A percentile compares a stretch with the other conserved stretches of the same genome.
phyloP scores from a whole-genome alignment of 2,888 invertebrate species.

The Drosophila ezoana region DNA sequence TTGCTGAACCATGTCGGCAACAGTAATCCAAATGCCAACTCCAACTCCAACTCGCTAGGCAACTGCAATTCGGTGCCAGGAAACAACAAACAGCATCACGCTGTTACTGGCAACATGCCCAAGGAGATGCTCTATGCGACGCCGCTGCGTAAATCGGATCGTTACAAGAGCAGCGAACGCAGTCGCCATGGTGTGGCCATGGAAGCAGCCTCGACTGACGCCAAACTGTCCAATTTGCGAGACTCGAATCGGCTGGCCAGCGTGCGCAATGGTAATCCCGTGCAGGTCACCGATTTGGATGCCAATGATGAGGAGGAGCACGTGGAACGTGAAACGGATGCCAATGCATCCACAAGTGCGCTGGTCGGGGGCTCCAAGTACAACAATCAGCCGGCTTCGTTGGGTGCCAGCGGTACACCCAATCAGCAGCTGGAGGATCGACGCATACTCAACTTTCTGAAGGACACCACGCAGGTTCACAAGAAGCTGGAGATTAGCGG shows the following conservation, averaged over 20 bases:
- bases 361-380: slow-evolving; percentile 69
- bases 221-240: slow-evolving; percentile 82
- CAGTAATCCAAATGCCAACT: slow-evolving; percentile 74
- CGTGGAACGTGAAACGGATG: slow-evolving; percentile 57
- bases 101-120: slow-evolving; percentile 67
- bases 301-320: slow-evolving; percentile 73
- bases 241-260: slow-evolving; percentile 81
- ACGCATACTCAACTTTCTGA: slow-evolving; percentile 84
- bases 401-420: slow-evolving; percentile 52
- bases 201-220: slow-evolving; percentile 46
- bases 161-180: slow-evolving; percentile 84
- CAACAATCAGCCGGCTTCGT: slow-evolving; percentile 57
- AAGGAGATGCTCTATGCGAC: slow-evolving; percentile 85
- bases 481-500: slow-evolving; percentile 84
- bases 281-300: slow-evolving; percentile 81
- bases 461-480: slow-evolving; percentile 85
- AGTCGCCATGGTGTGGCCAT: slow-evolving; percentile 62
- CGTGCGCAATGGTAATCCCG: slow-evolving; percentile 80
- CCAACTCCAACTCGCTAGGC: slow-evolving; percentile 64
- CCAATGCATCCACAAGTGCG: slow-evolving; percentile 75
- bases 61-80: slow-evolving; percentile 52
- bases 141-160: slow-evolving; percentile 84
- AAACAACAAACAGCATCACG: slow-evolving; percentile 49
- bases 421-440: slow-evolving; percentile 84
- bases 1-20: slow-evolving; percentile 44